These are phyloP conservation scores for Malurus cyaneus DNA, from an alignment of 2,113 vertebrate genomes.

Conservation along the genomic window DNA sequence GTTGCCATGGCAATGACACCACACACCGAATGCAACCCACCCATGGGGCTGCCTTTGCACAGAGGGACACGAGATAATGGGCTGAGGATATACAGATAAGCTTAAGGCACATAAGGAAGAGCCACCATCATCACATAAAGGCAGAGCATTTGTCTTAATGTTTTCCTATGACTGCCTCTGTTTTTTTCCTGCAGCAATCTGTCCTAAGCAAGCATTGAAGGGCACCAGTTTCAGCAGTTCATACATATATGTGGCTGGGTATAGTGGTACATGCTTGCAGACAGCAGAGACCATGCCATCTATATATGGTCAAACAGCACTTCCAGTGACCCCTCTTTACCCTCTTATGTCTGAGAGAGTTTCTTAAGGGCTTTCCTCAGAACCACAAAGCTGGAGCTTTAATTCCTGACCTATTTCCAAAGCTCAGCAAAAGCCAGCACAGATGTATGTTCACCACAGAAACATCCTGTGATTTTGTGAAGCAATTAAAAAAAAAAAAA, in stretches of 20 bases:
- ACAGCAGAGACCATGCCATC: neutral
- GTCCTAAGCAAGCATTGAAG: neutral
- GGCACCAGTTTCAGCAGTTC: neutral
- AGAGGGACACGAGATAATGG: neutral
- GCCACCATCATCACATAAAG: fast-evolving
- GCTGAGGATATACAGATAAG: neutral
- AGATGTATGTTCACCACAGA: constrained; percentile 54
- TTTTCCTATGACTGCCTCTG: neutral
- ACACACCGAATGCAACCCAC: neutral
- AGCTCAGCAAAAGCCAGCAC: constrained; percentile 54
- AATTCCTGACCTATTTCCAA: constrained; percentile 70
- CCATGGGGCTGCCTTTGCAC: neutral
- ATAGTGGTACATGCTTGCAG: neutral
- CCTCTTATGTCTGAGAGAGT: constrained; percentile 43
- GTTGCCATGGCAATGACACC: constrained; percentile 66
- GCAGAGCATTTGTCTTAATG: neutral
- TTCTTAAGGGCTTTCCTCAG: constrained; percentile 51
- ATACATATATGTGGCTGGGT: neutral
- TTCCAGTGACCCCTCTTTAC: constrained; percentile 52
- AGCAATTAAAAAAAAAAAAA: neutral
- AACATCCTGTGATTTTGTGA: constrained; percentile 38
- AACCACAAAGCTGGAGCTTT: constrained; percentile 52
- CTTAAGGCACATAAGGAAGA: neutral
- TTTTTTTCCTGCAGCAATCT: neutral
- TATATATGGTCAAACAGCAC: neutral